Evolutionary conservation across 2,888 invertebrate species (phyloP), one percentile per base, ranked within the genome.

Genomic region (Mesorhabditis spiculigera): DNA sequence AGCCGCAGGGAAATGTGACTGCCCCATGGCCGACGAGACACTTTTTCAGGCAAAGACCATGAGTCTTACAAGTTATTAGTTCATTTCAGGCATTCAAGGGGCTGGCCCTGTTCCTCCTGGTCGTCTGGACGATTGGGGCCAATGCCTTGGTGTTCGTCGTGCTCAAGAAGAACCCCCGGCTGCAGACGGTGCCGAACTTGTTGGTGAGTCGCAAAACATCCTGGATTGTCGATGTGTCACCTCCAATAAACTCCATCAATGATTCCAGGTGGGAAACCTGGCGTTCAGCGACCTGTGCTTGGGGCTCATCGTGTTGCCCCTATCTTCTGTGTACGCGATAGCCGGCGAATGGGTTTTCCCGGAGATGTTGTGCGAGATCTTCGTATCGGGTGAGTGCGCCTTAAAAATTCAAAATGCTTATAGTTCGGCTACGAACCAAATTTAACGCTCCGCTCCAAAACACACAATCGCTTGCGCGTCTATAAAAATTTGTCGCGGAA

Each of bases 271-370:
- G 41, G 87, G 87, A 42, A 88, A 88, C 62, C 75, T 88, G 71
- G 88, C 88, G 0, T 85, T 86, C 68, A 87, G 87, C n/a, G 88
- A 88, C 75, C 79, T 88, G 61, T 81, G 86, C 41, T 84, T 88
- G 4, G 88, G 87, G 4, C 72, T 87, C 6, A 77, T 87, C 44
- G 88, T 88, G 1, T 81, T 89, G 77, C 88, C 88, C 4, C 86
- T 88, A 73, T 87, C 88, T n/a, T 86, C 87, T 43, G 85, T 88
- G 5, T 86, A 87, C 74, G 87, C 87, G 65, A 84, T 88, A 62
- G 78, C 86, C 8, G 85, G 86, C 5, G 80, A 85, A 74, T 88
- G 88, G 88, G 81, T 87, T 13, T 88, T 88, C 72, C 87, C 87
- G 13, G 82, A 82, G 62, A 79, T 85, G 4, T 81, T 87, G 74